Percentiles rank a stretch among this genome's conserved stretches.
Conservation (phyloP, 2,113 vertebrate genomes). For the Charina bottae region DNA sequence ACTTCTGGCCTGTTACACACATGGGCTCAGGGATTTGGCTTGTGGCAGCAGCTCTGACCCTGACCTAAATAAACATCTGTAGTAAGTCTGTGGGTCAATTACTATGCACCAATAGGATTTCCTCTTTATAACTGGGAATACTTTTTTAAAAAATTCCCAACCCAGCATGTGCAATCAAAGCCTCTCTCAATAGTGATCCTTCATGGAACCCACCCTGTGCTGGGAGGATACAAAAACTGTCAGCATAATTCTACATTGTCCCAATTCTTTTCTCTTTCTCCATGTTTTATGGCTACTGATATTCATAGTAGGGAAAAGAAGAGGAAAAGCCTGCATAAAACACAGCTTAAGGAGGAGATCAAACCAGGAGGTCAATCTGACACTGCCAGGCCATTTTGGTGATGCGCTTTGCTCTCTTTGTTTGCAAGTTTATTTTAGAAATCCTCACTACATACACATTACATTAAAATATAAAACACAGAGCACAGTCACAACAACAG, state of each 20-base stretch:
- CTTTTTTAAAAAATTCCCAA: background rate
- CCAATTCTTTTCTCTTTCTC: background rate
- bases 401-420: background rate
- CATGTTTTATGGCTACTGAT: background rate
- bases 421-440: background rate
- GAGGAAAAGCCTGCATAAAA: background rate
- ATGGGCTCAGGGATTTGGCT: background rate
- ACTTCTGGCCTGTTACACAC: background rate
- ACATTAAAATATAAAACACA: background rate
- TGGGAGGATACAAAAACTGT: background rate
- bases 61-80: background rate
- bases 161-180: background rate
- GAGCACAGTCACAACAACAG: background rate
- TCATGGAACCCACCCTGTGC: background rate
- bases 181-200: background rate
- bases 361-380: background rate
- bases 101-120: background rate
- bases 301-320: background rate
- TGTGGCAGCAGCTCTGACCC: background rate
- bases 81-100: background rate
- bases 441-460: background rate
- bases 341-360: background rate
- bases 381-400: background rate
- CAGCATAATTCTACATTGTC: background rate
- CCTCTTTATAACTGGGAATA: background rate